phyloP scores from a whole-genome alignment of 2,888 invertebrate genomes.

The Atrina japonica region DNA sequence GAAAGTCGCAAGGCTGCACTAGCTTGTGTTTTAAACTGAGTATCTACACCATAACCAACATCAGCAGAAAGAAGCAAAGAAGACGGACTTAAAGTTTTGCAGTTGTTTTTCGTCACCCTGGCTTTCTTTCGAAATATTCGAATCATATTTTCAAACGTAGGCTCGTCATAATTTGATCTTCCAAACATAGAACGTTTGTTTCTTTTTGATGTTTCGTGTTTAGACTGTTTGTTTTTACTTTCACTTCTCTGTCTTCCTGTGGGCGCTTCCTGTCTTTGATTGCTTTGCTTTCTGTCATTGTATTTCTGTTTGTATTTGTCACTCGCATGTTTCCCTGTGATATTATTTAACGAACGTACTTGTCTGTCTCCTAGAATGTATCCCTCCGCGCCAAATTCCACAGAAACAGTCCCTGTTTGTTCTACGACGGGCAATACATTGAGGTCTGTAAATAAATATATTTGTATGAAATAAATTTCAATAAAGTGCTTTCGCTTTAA shows the following conservation, averaged over 20 bases:
- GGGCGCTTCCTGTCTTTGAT: neutral
- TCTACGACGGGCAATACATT: slow-evolving; percentile 31
- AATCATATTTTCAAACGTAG: slow-evolving; percentile 50
- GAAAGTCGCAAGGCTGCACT: slow-evolving; percentile 96
- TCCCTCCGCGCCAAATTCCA: slow-evolving; percentile 22
- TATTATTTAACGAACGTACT: slow-evolving; percentile 11
- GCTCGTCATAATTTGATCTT: slow-evolving; percentile 35
- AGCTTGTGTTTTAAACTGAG: slow-evolving; percentile 94
- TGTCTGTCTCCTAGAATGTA: slow-evolving; percentile 7
- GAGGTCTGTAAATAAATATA: slow-evolving; percentile 27
- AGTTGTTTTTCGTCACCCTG: slow-evolving; percentile 52
- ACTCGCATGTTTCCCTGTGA: neutral
- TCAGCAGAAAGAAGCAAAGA: slow-evolving; percentile 91
- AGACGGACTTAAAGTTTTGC: slow-evolving; percentile 83
- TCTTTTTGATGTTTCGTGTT: neutral
- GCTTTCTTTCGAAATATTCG: slow-evolving; percentile 51
- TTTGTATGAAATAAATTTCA: too few relatives aligned
- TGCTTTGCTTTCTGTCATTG: neutral
- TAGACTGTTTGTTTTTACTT: neutral
- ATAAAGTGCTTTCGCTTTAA: too few relatives aligned
- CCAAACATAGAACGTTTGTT: neutral
- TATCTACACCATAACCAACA: slow-evolving; percentile 90
- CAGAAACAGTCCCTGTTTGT: slow-evolving; percentile 8
- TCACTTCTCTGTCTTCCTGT: slow-evolving; percentile 1
- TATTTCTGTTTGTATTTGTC: neutral